A percentile compares a stretch with the other conserved stretches of the same genome.
Conservation (phyloP, 2,797 vertebrate genomes). For the Lacerta bilineata region DNA sequence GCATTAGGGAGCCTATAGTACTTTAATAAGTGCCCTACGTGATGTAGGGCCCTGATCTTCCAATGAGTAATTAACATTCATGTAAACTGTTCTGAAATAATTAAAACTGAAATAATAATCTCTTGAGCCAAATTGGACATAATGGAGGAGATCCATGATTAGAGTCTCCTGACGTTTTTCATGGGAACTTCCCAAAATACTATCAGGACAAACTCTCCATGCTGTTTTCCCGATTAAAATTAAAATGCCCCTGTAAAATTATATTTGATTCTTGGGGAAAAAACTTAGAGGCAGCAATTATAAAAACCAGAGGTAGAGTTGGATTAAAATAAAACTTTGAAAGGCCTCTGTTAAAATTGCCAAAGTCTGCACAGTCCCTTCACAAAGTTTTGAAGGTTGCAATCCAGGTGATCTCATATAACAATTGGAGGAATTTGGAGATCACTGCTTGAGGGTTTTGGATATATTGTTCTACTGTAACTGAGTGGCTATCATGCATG, state of each 20-base stretch:
- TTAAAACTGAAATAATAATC: not conserved
- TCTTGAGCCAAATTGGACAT: not conserved
- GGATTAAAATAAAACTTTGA: not conserved
- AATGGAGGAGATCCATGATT: not conserved
- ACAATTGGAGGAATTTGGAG: too few species aligned
- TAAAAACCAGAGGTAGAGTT: not conserved
- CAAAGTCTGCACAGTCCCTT: not conserved
- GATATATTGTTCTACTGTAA: not conserved
- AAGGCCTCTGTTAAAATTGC: not conserved
- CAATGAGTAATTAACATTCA: too few species aligned
- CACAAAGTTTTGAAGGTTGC: not conserved
- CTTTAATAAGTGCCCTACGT: too few species aligned
- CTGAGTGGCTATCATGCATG: not conserved
- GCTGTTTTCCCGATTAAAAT: not conserved
- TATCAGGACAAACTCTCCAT: not conserved
- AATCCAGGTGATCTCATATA: too few species aligned
- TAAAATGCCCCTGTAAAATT: not conserved
- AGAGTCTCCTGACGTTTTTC: not conserved
- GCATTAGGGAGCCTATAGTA: too few species aligned
- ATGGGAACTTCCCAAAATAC: not conserved
- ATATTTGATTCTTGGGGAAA: not conserved
- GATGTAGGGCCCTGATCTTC: too few species aligned
- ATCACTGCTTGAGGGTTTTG: too few species aligned
- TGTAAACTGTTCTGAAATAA: not conserved
- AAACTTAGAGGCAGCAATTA: too few species aligned